phyloP scores from a whole-genome alignment of 2,888 invertebrate genomes.

The Xylota segnis region DNA sequence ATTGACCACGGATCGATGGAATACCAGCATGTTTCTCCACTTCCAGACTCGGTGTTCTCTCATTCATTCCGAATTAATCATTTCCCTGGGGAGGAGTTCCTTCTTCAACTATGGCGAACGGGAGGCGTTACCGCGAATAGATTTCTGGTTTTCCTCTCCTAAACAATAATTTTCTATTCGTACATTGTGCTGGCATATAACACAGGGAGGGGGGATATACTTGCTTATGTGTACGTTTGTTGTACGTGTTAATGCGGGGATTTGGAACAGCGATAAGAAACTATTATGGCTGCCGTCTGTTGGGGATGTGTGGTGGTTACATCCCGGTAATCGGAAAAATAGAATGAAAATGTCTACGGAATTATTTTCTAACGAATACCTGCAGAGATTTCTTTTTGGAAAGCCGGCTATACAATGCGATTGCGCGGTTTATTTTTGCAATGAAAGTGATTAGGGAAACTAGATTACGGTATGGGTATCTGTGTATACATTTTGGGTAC shows the following conservation, averaged over 20 bases:
- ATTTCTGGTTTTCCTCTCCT: conserved; percentile 42
- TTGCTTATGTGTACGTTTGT: conserved; percentile 22
- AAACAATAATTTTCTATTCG: conserved; percentile 70
- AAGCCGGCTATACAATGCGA: conserved; percentile 2
- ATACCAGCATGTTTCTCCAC: neutral
- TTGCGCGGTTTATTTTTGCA: conserved; percentile 29
- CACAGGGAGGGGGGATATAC: conserved; percentile 44
- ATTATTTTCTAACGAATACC: conserved; percentile 1
- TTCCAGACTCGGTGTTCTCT: conserved; percentile 40
- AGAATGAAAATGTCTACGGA: conserved; percentile 28
- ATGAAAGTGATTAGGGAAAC: conserved; percentile 12
- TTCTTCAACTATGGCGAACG: conserved; percentile 66
- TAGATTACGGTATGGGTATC: neutral
- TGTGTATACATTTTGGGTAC: neutral
- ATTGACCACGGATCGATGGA: conserved; percentile 21
- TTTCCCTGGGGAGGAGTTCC: conserved; percentile 65
- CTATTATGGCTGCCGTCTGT: conserved; percentile 76
- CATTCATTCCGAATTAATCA: conserved; percentile 60
- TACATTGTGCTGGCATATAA: conserved; percentile 7
- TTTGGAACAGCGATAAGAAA: conserved; percentile 69
- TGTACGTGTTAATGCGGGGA: conserved; percentile 55
- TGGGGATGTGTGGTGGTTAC: conserved; percentile 49
- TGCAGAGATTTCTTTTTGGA: conserved; percentile 5
- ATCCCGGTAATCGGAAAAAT: conserved; percentile 27
- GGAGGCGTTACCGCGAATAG: conserved; percentile 55